A percentile compares a stretch with the other conserved stretches of the same genome.
phyloP scores from a whole-genome alignment of 64 coral and sea anemone genomes.

The Porites lutea region DNA sequence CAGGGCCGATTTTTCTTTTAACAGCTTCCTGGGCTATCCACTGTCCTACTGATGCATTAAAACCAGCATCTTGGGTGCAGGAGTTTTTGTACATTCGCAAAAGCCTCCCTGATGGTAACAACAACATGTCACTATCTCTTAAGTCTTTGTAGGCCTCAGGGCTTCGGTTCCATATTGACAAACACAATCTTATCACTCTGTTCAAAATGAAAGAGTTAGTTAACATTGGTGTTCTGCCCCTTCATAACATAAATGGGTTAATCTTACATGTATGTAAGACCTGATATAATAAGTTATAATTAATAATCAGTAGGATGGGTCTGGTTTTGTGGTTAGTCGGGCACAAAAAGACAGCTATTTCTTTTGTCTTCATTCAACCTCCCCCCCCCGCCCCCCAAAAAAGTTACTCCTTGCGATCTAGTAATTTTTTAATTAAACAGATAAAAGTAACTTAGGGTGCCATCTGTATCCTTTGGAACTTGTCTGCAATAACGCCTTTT shows the following conservation, averaged over 20 bases:
- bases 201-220: not conserved
- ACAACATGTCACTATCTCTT: constrained; percentile 46
- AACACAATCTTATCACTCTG: constrained; percentile 71
- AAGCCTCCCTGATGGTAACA: constrained; percentile 61
- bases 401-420: not conserved
- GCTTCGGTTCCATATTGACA: constrained; percentile 62
- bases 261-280: not conserved
- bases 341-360: no score
- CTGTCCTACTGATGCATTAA: constrained; percentile 55
- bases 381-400: no score
- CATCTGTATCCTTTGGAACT: constrained; percentile 38
- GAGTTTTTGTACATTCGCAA: constrained; percentile 65
- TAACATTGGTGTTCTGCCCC: no score
- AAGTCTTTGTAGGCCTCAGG: constrained; percentile 60
- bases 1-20: constrained; percentile 32
- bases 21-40: constrained; percentile 58
- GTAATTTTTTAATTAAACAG: not conserved
- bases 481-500: constrained; percentile 4
- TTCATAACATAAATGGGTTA: not conserved
- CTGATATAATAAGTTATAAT: no score
- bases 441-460: constrained; percentile 56
- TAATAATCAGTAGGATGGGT: no score
- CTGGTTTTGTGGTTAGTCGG: no score
- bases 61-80: constrained; percentile 39
- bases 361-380: no score